Conservation (phyloP, 2,888 invertebrate genomes). For the Drosophila basisetae region DNA sequence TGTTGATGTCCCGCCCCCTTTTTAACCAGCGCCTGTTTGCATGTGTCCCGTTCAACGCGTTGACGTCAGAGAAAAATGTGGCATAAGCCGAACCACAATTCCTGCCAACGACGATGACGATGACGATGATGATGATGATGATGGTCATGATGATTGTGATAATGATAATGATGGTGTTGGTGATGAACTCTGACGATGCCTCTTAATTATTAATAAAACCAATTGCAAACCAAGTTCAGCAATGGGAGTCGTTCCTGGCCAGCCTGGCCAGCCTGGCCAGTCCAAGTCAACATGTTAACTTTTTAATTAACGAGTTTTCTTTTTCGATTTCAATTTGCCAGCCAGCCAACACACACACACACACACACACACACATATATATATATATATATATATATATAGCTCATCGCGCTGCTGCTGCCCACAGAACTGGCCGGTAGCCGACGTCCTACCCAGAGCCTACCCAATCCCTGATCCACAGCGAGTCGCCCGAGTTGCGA, state of each 20-base stretch:
- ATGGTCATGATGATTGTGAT: conserved; percentile 14
- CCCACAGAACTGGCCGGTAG: conserved; percentile 70
- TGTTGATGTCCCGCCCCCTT: conserved; percentile 2
- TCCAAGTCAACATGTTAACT: conserved; percentile 77
- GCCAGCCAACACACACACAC: conserved; percentile 59
- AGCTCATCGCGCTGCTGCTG: conserved; percentile 27
- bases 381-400: not conserved
- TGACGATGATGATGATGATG: conserved; percentile 3
- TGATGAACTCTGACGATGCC: conserved; percentile 54
- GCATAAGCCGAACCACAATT: conserved; percentile 28
- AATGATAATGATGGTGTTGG: conserved; percentile 16
- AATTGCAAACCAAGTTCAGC: conserved; percentile 63
- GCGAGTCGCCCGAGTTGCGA: conserved; percentile 34
- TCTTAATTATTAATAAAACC: conserved; percentile 81
- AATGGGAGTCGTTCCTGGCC: conserved; percentile 16
- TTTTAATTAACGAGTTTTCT: conserved; percentile 84
- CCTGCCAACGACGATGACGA: conserved; percentile 14
- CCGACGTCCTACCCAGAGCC: conserved; percentile 7
- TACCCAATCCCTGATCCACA: conserved; percentile 28
- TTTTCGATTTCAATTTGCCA: conserved; percentile 83
- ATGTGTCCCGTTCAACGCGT: conserved; percentile 33
- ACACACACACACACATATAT: not conserved
- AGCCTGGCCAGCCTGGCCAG: conserved; percentile 22
- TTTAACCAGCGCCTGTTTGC: conserved; percentile 13
- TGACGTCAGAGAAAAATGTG: conserved; percentile 36